Conservation (phyloP, 1,140 invertebrate species). For the Brachionus sp. region DNA sequence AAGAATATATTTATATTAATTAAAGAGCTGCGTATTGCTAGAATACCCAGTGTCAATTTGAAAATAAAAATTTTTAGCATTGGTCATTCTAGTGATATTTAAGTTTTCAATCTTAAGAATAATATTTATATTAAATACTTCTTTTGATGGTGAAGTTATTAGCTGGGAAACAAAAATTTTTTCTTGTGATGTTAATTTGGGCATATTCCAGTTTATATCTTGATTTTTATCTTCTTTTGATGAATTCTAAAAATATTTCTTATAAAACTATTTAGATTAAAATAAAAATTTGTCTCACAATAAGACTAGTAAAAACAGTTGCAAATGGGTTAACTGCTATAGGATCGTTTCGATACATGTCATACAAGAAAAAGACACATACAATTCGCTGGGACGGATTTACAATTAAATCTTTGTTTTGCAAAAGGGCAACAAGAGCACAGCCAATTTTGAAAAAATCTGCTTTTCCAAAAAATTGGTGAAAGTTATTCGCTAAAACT, state of each 20-base stretch:
- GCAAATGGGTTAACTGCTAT: constrained; percentile 70
- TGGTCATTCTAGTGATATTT: not conserved
- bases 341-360: constrained; percentile 69
- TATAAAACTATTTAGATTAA: constrained; percentile 9
- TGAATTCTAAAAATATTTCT: constrained; percentile 58
- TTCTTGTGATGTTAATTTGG: constrained; percentile 62
- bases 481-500: constrained; percentile 66
- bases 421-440: constrained; percentile 65
- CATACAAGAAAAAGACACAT: constrained; percentile 69
- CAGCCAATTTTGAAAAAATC: constrained; percentile 70
- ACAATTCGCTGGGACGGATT: constrained; percentile 68
- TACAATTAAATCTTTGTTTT: constrained; percentile 69
- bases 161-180: constrained; percentile 66
- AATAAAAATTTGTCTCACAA: constrained; percentile 58
- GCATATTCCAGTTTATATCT: constrained; percentile 65
- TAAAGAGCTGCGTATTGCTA: no score
- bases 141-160: constrained; percentile 64
- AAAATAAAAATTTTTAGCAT: not conserved
- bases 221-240: constrained; percentile 62
- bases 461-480: constrained; percentile 71
- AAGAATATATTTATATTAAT: no score
- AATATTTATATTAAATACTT: constrained; percentile 54
- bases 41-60: no score
- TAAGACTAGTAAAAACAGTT: constrained; percentile 66
- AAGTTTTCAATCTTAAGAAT: constrained; percentile 47